These are phyloP conservation scores for Pseudococcus jackbeardsleyi DNA, from an alignment of 2,888 invertebrate species.

Conservation along the genomic window DNA sequence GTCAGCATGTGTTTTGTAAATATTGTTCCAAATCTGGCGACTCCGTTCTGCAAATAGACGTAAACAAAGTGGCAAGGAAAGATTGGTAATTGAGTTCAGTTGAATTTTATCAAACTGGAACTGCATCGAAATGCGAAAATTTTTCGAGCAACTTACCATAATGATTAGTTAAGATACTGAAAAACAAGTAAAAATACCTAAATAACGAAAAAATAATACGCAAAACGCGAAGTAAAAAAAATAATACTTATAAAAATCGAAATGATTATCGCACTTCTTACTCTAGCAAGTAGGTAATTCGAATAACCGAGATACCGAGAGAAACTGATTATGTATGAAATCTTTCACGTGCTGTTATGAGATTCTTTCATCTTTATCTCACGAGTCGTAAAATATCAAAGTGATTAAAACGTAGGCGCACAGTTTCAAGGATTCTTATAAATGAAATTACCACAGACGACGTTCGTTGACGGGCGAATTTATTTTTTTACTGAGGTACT, in stretches of 20 bases:
- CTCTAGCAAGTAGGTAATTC: neutral
- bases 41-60: neutral
- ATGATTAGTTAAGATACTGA: conserved; percentile 12
- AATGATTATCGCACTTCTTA: neutral
- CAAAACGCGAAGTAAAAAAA: neutral
- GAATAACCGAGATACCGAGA: neutral
- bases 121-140: neutral
- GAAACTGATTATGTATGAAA: no score
- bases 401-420: neutral
- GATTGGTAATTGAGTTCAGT: no score
- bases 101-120: no score
- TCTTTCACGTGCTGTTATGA: neutral
- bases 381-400: neutral
- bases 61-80: no score
- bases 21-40: conserved; percentile 83
- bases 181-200: no score
- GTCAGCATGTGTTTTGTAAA: conserved; percentile 98
- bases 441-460: neutral
- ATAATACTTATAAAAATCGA: neutral
- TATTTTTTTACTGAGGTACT: no score
- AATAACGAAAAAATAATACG: neutral
- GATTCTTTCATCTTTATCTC: neutral
- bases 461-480: neutral
- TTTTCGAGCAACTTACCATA: neutral
- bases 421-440: neutral